phyloP scores from a whole-genome alignment of 2,797 vertebrate species.

The Odontamblyopus rebecca region DNA sequence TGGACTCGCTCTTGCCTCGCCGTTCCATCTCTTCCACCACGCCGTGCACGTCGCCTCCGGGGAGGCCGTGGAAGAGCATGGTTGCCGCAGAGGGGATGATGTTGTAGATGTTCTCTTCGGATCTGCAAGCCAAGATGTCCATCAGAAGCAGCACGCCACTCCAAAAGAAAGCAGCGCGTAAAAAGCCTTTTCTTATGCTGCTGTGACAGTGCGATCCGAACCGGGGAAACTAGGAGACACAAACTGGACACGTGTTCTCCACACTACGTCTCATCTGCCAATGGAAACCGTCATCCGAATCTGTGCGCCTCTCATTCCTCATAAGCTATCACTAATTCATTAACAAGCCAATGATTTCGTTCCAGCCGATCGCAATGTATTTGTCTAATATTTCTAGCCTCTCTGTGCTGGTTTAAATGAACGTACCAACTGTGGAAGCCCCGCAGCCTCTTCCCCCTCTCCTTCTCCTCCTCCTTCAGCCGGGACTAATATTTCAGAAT shows the following conservation, averaged over 20 bases:
- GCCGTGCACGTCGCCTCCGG: slow-evolving; percentile 94
- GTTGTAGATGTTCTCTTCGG: slow-evolving; percentile 82
- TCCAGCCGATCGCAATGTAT: slow-evolving; percentile 11
- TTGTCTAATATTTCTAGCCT: slow-evolving; percentile 8
- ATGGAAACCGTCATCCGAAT: slow-evolving; percentile 68
- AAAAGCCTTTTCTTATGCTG: slow-evolving; percentile 39
- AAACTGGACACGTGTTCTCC: slow-evolving; percentile 74
- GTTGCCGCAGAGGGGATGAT: slow-evolving; percentile 83
- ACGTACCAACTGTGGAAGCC: slow-evolving; percentile 67
- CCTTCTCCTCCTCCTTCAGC: slow-evolving; percentile 21
- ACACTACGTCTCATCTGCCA: slow-evolving; percentile 73
- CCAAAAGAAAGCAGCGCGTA: slow-evolving; percentile 34
- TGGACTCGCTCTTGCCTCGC: slow-evolving; percentile 91
- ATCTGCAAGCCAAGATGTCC: slow-evolving; percentile 83
- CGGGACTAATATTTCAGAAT: slow-evolving; percentile 52
- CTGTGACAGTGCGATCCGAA: slow-evolving; percentile 68
- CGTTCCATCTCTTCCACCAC: slow-evolving; percentile 98
- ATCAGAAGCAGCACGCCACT: slow-evolving; percentile 78
- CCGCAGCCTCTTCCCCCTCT: slow-evolving; percentile 51
- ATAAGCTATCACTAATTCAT: slow-evolving; percentile 61
- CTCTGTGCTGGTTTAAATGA: slow-evolving; percentile 48
- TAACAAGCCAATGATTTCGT: slow-evolving; percentile 39
- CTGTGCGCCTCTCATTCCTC: slow-evolving; percentile 64
- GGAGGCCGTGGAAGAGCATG: slow-evolving; percentile 99
- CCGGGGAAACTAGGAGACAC: slow-evolving; percentile 60